Conservation (phyloP, 2,797 vertebrate species). For the Rhinoraja longicauda region DNA sequence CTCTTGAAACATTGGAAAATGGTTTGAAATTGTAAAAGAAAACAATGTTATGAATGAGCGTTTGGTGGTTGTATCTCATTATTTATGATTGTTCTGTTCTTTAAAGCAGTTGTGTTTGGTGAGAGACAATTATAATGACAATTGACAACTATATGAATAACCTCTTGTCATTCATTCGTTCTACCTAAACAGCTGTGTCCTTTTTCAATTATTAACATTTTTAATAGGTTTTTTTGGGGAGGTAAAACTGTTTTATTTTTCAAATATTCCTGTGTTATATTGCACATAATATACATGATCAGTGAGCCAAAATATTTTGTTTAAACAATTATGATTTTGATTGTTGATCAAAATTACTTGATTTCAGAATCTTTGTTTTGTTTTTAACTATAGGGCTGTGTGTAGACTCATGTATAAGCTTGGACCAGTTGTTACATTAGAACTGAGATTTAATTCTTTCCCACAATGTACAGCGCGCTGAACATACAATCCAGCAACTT, state of each 20-base stretch:
- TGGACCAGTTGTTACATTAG: background rate
- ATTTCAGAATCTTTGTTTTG: background rate
- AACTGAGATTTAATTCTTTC: background rate
- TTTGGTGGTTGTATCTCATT: background rate
- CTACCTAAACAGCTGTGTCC: background rate
- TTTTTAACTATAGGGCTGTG: background rate
- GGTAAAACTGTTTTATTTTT: background rate
- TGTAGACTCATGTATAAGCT: background rate
- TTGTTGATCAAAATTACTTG: background rate
- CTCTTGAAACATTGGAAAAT: no score
- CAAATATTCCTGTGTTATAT: background rate
- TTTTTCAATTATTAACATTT: background rate
- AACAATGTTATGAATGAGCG: background rate
- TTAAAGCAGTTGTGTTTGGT: background rate
- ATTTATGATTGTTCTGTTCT: background rate
- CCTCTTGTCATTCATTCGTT: background rate
- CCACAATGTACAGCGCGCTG: background rate
- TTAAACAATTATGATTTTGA: background rate
- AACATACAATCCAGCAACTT: background rate
- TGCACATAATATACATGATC: background rate
- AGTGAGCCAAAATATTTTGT: background rate
- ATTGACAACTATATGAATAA: slow-evolving; percentile 22
- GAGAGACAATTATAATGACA: slow-evolving; percentile 11
- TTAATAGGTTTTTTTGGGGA: background rate
- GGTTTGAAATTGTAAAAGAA: background rate